phyloP scores from a whole-genome alignment of 2,888 invertebrate genomes.

The Venustoraphidia nigricollis region DNA sequence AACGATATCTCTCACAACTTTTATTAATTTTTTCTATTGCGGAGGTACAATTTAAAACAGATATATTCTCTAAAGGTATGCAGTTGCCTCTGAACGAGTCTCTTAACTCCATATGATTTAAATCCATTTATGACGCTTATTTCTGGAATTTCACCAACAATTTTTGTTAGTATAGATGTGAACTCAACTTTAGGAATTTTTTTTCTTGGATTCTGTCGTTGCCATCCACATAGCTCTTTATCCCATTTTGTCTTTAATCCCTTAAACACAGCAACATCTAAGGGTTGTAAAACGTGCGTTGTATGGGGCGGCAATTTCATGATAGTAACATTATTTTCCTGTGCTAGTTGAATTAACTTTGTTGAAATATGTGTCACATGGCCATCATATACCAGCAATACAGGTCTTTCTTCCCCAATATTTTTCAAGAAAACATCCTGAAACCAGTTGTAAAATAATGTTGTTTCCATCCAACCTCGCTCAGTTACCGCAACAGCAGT shows the following conservation, averaged over 20 bases:
- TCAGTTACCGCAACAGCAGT: slow-evolving; percentile 13
- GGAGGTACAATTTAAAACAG: too few relatives aligned
- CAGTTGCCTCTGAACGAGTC: too few relatives aligned
- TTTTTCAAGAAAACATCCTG: slow-evolving; percentile 1
- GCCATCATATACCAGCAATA: slow-evolving; percentile 16
- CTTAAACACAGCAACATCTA: slow-evolving; percentile 10
- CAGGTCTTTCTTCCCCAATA: slow-evolving; percentile 10
- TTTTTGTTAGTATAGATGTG: too few relatives aligned
- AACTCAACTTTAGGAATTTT: slow-evolving; percentile 5
- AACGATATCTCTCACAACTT: too few relatives aligned
- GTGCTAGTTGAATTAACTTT: slow-evolving; percentile 13
- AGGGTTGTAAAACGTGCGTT: slow-evolving; percentile 9
- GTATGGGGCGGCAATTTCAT: slow-evolving; percentile 6
- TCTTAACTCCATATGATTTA: too few relatives aligned
- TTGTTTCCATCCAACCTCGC: slow-evolving; percentile 14
- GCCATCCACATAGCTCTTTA: slow-evolving; percentile 10
- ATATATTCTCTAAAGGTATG: too few relatives aligned
- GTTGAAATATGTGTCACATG: slow-evolving; percentile 15
- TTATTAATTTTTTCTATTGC: too few relatives aligned
- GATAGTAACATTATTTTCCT: slow-evolving; percentile 9
- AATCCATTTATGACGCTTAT: too few relatives aligned
- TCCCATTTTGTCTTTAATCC: slow-evolving; percentile 9
- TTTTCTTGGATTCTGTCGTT: slow-evolving; percentile 10
- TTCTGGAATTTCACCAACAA: too few relatives aligned
- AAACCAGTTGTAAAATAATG: slow-evolving; percentile 6